phyloP scores from a whole-genome alignment of 1,140 invertebrate genomes.

The Drosophila kikkawai region DNA sequence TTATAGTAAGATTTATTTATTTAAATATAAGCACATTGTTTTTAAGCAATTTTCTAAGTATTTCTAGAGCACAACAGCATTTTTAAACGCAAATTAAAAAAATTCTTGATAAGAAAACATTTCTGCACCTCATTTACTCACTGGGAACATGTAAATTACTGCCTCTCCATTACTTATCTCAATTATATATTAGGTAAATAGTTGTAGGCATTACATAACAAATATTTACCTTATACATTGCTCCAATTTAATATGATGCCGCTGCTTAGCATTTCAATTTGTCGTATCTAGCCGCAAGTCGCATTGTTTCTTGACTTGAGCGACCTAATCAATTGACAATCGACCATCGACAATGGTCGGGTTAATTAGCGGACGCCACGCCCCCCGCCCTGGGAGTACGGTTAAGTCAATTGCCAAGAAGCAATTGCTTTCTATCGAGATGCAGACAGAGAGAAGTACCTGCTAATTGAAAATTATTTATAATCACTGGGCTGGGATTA shows the following conservation, averaged over 20 bases:
- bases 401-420: constrained; percentile 46
- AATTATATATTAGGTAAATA: too few species aligned
- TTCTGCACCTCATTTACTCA: neutral
- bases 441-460: constrained; percentile 36
- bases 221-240: neutral
- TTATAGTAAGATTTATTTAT: too few species aligned
- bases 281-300: constrained; percentile 27
- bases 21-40: too few species aligned
- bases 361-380: constrained; percentile 39
- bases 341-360: constrained; percentile 17
- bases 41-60: too few species aligned
- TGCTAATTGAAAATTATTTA: constrained; percentile 80
- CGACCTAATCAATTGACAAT: constrained; percentile 48
- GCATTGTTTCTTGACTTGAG: constrained; percentile 35
- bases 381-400: neutral
- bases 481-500: constrained; percentile 51
- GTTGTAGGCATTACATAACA: neutral
- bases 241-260: neutral
- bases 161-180: neutral
- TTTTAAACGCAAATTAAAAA: too few species aligned
- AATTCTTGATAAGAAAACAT: neutral
- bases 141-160: neutral
- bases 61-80: too few species aligned
- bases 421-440: constrained; percentile 46
- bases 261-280: neutral